phyloP scores from a whole-genome alignment of 2,797 vertebrate species.

The Girardinus metallicus region DNA sequence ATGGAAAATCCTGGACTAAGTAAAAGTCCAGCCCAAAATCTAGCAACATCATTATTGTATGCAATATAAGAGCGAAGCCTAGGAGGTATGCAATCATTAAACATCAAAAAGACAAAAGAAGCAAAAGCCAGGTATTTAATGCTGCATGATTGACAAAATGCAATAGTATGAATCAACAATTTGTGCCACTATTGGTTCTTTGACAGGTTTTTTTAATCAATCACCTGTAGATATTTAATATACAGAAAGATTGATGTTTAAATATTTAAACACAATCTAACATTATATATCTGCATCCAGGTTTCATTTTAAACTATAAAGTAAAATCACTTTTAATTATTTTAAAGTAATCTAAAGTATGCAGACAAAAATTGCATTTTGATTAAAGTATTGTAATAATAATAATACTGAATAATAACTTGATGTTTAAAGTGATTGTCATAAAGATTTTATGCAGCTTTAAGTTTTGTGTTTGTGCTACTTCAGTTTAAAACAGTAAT shows the following conservation, averaged over 20 bases:
- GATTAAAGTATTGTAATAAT: neutral
- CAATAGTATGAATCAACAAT: neutral
- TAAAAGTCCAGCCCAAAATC: neutral
- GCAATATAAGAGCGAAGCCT: neutral
- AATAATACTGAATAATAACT: neutral
- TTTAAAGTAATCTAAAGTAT: neutral
- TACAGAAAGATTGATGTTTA: neutral
- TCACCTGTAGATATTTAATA: neutral
- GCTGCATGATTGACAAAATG: neutral
- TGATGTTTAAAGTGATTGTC: neutral
- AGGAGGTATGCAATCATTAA: neutral
- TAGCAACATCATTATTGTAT: neutral
- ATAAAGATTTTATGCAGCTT: neutral
- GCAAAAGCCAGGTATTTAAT: neutral
- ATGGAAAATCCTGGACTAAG: neutral
- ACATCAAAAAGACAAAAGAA: neutral
- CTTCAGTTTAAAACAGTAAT: neutral
- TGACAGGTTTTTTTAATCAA: neutral
- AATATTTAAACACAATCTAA: neutral
- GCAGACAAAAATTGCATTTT: neutral
- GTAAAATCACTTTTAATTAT: neutral
- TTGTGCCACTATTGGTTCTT: neutral
- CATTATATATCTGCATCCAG: neutral
- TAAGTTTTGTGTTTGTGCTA: neutral
- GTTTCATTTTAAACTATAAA: neutral